Base-by-base conservation (phyloP, 1,140 invertebrate species). In the Coptotermes formosanus region DNA sequence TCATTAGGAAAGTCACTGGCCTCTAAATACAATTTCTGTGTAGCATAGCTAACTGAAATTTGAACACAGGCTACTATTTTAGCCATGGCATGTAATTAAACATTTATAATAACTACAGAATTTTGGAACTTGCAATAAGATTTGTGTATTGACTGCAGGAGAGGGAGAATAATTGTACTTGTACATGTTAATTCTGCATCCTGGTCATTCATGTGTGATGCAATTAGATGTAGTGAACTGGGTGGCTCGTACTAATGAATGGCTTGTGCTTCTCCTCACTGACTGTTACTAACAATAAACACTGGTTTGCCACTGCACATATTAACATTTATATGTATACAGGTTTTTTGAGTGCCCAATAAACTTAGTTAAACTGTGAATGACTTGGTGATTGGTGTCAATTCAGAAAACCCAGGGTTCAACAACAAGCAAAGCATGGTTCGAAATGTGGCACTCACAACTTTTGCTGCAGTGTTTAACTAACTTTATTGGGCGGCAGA, bases 281-380 rank as follows among this genome's bases (percentile, higher is more conserved):
- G 9, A 75, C 64, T 75, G 25, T 75, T 75, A 75, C 64, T 75
- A 75, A 75, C 64, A 25, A 30, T 75, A 25, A 83, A 52, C 82
- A 83, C 82, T 83, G 48, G 82, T 83, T 83, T 83, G 32, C 82
- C 48, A 45, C 25, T 83, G 82, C 82, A 83, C 82, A 30, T 52
- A 32, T 25, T 75, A 75, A 75, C 30, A 75, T 75, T 75, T 75
- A 9, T 75, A 45, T 84, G 83, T 84, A 52, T 55, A 84, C 83
- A 84, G 75, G 88, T 89, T 75, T 75, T 48, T 88, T 90, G 90
- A 92, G 91, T 92, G 92, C 92, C 92, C 92, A 93, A 93, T 93
- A 92, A 93, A 92, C 90, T 91, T 90, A 91, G 91, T 92, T 91
- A 90, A 91, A 92, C 89, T 89, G 89, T 75, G 64, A 75, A 30